Evolutionary conservation across 2,113 vertebrate species (phyloP).

Genomic region (Tetrao urogallus): DNA sequence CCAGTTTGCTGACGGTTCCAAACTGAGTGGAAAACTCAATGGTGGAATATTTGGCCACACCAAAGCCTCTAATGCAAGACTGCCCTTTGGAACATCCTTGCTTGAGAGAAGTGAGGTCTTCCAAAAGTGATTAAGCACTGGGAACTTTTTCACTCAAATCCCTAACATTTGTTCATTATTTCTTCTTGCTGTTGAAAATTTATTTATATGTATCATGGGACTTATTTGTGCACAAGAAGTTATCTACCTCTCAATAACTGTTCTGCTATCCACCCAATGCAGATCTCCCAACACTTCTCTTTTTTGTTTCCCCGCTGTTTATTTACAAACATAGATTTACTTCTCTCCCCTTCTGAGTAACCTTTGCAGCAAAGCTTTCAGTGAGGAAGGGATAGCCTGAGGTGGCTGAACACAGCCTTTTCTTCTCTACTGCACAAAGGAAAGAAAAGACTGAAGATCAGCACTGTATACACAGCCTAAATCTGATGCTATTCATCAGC

Average conservation of each 20-base stretch:
- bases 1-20: background rate
- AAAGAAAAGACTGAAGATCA: constrained; percentile 11
- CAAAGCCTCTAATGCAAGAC: background rate
- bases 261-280: constrained; percentile 7
- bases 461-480: background rate
- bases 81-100: background rate
- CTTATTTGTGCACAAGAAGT: background rate
- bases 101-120: background rate
- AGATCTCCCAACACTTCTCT: background rate
- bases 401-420: background rate
- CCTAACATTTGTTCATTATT: background rate
- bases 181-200: background rate
- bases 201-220: background rate
- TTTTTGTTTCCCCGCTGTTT: background rate
- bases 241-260: background rate
- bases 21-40: background rate
- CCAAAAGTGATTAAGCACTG: background rate
- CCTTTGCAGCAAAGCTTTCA: background rate
- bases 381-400: background rate
- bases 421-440: background rate
- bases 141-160: background rate
- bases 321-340: constrained; percentile 36
- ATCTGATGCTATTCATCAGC: background rate
- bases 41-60: background rate
- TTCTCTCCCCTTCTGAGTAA: background rate